A percentile compares a stretch with the other conserved stretches of the same genome.
Evolutionary conservation across 2,888 invertebrate species (phyloP).

Genomic region (Tuta absoluta): DNA sequence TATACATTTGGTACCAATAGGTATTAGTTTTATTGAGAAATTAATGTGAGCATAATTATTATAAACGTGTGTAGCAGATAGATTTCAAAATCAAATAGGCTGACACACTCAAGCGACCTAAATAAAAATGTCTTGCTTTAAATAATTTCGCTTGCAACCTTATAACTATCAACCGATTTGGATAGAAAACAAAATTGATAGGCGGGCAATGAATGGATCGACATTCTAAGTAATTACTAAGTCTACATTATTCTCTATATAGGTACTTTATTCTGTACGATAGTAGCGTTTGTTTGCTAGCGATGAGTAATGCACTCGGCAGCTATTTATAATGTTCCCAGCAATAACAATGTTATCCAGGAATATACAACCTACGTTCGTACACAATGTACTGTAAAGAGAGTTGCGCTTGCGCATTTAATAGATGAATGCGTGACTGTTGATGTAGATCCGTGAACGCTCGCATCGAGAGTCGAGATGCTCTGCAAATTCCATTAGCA

Average conservation of each 20-base stretch:
- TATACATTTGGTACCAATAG: too few relatives aligned
- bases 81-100: background rate
- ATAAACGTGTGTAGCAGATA: background rate
- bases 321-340: constrained; percentile 23
- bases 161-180: too few relatives aligned
- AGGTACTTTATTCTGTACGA: background rate
- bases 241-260: background rate
- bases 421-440: constrained; percentile 39
- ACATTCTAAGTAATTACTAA: too few relatives aligned
- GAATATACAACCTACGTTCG: constrained; percentile 28
- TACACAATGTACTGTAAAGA: constrained; percentile 25
- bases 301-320: constrained; percentile 29
- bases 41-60: background rate
- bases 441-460: constrained; percentile 39
- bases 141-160: too few relatives aligned
- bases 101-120: too few relatives aligned
- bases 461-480: constrained; percentile 26
- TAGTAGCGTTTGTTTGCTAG: constrained; percentile 17
- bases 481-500: constrained; percentile 36
- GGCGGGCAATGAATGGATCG: too few relatives aligned
- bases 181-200: too few relatives aligned
- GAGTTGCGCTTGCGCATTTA: constrained; percentile 28
- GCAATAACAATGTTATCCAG: constrained; percentile 29
- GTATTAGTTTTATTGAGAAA: background rate
- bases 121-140: too few relatives aligned